phyloP scores from a whole-genome alignment of 1,140 invertebrate species.

The Lutraria rhynchaena region DNA sequence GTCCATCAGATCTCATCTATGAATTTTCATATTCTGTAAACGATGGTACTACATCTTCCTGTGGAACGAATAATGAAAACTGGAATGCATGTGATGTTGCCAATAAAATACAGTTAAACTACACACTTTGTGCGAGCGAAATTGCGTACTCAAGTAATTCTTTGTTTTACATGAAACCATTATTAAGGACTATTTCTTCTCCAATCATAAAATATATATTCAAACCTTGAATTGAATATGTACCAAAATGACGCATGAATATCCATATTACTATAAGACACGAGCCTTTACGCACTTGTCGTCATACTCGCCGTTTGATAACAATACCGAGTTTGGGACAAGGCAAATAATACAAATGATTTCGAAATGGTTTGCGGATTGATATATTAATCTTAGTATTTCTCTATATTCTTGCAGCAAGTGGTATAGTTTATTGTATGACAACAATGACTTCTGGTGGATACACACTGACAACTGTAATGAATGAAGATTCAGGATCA shows the following conservation, averaged over 20 bases:
- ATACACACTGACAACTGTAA: constrained; percentile 7
- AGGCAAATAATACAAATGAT: too few species aligned
- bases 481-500: constrained; percentile 1
- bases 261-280: too few species aligned
- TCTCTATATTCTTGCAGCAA: background rate
- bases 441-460: background rate
- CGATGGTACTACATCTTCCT: constrained; percentile 11
- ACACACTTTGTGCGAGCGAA: constrained; percentile 41
- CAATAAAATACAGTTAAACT: constrained; percentile 50
- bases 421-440: background rate
- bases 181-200: too few species aligned
- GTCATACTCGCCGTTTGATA: too few species aligned
- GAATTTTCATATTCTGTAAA: constrained; percentile 40
- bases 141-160: constrained; percentile 57
- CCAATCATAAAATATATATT: too few species aligned
- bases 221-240: too few species aligned
- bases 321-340: too few species aligned
- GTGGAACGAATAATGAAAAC: constrained; percentile 10
- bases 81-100: constrained; percentile 38
- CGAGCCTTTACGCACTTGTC: too few species aligned
- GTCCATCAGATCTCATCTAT: constrained; percentile 31
- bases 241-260: too few species aligned
- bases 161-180: too few species aligned
- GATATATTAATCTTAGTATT: too few species aligned
- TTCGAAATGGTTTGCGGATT: too few species aligned